Evolutionary conservation across 2,888 invertebrate genomes (phyloP).

Genomic region (Microplitis deprimator): DNA sequence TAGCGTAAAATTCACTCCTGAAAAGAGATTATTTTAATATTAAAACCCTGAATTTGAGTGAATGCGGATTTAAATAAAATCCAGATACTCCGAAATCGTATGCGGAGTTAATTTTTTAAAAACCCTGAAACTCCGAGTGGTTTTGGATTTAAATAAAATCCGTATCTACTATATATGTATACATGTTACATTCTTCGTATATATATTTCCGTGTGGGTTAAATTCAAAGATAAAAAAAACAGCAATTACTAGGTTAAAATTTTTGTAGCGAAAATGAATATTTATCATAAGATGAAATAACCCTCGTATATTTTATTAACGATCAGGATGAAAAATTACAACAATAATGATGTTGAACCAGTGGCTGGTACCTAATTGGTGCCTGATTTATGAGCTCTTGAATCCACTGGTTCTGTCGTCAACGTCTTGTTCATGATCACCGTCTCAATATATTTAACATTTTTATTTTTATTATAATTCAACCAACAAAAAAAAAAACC

Average conservation of each 20-base stretch:
- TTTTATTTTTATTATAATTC: slow-evolving; percentile 10
- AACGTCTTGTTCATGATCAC: slow-evolving; percentile 16
- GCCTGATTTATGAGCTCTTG: slow-evolving; percentile 16
- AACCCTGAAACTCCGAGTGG: too few relatives aligned
- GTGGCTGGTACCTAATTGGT: slow-evolving; percentile 27
- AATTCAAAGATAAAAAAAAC: too few relatives aligned
- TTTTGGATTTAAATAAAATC: too few relatives aligned
- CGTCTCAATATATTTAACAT: not conserved
- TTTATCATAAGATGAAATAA: not conserved
- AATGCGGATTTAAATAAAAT: too few relatives aligned
- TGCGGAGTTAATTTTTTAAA: too few relatives aligned
- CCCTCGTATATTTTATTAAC: not conserved
- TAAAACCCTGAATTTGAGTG: too few relatives aligned
- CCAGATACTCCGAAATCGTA: too few relatives aligned
- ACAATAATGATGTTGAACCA: slow-evolving; percentile 23
- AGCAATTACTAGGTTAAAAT: not conserved
- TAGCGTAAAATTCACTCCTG: too few relatives aligned
- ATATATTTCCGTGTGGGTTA: too few relatives aligned
- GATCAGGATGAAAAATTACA: slow-evolving; percentile 29
- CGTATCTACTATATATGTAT: too few relatives aligned
- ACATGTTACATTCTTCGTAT: too few relatives aligned
- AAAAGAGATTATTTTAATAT: too few relatives aligned
- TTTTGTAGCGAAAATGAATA: not conserved
- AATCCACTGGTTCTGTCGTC: slow-evolving; percentile 16
- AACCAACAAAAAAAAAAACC: not conserved